phyloP scores from a whole-genome alignment of 2,797 vertebrate species.

The Netta rufina region DNA sequence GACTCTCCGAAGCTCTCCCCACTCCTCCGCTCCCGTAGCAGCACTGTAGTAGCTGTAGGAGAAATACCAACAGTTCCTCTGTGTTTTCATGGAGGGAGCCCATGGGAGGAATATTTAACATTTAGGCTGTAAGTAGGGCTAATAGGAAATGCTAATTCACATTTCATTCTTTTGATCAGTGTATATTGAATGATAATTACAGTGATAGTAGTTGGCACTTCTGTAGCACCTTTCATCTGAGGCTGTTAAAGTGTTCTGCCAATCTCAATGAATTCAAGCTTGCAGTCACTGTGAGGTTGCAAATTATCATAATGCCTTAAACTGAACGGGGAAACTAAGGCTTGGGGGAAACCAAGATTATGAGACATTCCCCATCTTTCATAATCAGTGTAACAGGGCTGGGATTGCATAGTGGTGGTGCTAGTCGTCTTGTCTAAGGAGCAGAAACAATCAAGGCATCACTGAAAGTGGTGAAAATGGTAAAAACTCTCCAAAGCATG shows the following conservation, averaged over 20 bases:
- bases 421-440: not conserved
- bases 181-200: slow-evolving; percentile 67
- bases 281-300: not conserved
- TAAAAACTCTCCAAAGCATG: not conserved
- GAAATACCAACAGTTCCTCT: slow-evolving; percentile 30
- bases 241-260: slow-evolving; percentile 36
- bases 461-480: not conserved
- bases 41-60: not conserved
- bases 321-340: slow-evolving; percentile 23
- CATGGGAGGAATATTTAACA: slow-evolving; percentile 54
- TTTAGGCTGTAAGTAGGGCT: slow-evolving; percentile 56
- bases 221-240: slow-evolving; percentile 59
- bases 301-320: slow-evolving; percentile 7
- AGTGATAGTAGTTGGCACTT: slow-evolving; percentile 63
- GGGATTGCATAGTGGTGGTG: not conserved
- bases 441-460: not conserved
- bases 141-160: slow-evolving; percentile 73
- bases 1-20: not conserved
- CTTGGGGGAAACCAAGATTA: not conserved
- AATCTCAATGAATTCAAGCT: slow-evolving; percentile 21
- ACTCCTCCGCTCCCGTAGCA: not conserved
- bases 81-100: slow-evolving; percentile 36
- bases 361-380: not conserved
- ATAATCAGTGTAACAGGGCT: not conserved
- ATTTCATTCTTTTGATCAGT: slow-evolving; percentile 71